These are phyloP conservation scores for Dendrolimus punctatus DNA, from an alignment of 1,140 invertebrate genomes.

Conservation along the genomic window DNA sequence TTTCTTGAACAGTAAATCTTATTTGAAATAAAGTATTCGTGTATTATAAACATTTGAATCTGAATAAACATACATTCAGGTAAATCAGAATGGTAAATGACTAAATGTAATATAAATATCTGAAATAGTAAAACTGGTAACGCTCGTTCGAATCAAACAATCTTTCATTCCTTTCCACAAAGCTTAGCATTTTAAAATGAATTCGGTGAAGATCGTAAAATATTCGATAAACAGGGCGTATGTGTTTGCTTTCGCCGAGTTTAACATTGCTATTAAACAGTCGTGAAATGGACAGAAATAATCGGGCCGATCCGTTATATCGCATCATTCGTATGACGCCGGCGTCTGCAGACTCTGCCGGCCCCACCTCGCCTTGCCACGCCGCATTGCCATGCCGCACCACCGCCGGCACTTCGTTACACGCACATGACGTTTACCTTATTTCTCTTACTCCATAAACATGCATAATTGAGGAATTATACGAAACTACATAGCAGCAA, in stretches of 20 bases:
- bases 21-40: constrained; percentile 63
- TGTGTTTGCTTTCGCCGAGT: constrained; percentile 65
- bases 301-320: constrained; percentile 66
- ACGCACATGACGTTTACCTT: constrained; percentile 35
- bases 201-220: constrained; percentile 64
- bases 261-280: constrained; percentile 71
- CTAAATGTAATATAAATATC: constrained; percentile 69
- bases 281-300: constrained; percentile 69
- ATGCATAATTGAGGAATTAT: too few species aligned
- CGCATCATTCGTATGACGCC: constrained; percentile 59
- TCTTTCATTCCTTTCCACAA: constrained; percentile 58
- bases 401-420: constrained; percentile 40
- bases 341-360: constrained; percentile 41
- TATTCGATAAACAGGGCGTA: constrained; percentile 67
- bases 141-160: constrained; percentile 55
- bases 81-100: constrained; percentile 68
- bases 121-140: constrained; percentile 56
- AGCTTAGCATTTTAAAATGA: constrained; percentile 66
- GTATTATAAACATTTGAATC: constrained; percentile 65
- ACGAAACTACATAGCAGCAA: too few species aligned
- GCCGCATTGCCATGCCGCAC: constrained; percentile 52
- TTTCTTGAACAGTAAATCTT: constrained; percentile 56
- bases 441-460: constrained; percentile 21
- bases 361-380: constrained; percentile 35
- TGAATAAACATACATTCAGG: constrained; percentile 63